Conservation (phyloP, 2,113 vertebrate species). For the Leptosomus discolor region DNA sequence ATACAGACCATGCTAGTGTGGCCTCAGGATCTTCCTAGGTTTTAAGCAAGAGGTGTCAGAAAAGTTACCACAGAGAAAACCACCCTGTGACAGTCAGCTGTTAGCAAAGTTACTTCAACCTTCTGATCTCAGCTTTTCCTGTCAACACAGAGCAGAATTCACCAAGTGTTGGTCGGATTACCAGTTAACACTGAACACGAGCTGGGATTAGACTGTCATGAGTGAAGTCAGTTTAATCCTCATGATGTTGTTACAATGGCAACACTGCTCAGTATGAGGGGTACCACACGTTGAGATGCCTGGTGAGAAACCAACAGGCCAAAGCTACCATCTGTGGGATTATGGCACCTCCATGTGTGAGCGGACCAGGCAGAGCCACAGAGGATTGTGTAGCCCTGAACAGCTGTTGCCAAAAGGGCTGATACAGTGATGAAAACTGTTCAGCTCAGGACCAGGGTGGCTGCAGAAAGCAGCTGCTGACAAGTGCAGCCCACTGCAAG, state of each 20-base stretch:
- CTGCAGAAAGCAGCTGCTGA: not conserved
- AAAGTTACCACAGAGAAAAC: not conserved
- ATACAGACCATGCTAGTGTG: not conserved
- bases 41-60: not conserved
- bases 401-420: not conserved
- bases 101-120: not conserved
- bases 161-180: not conserved
- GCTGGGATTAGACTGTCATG: not conserved
- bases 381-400: not conserved
- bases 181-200: not conserved
- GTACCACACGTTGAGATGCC: not conserved
- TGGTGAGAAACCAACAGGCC: not conserved
- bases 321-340: not conserved
- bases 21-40: not conserved
- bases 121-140: not conserved
- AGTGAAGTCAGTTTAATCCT: not conserved
- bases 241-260: accelerated
- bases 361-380: not conserved
- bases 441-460: not conserved
- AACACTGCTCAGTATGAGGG: not conserved
- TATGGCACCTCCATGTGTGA: not conserved
- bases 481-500: not conserved
- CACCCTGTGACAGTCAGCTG: not conserved
- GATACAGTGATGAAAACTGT: not conserved
- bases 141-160: not conserved